These are phyloP conservation scores for cattle (Bos taurus) DNA, from an alignment of 2,113 vertebrate genomes.

Conservation along the genomic window ARS-UCD2.0 NC_037336.1:8637501-8638000, in stretches of 20 bases:
- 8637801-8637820: background rate
- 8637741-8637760: conserved; percentile 10
- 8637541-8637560: conserved; percentile 99
- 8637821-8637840: background rate
- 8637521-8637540: conserved; percentile 78
- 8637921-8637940: background rate
- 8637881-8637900: conserved; percentile 26
- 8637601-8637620: conserved; percentile 97
- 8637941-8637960: background rate
- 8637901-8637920: background rate
- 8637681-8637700: background rate
- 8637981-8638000: background rate
- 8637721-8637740: conserved; percentile 17
- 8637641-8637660: conserved; percentile 87
- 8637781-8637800: background rate
- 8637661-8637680: conserved; percentile 30
- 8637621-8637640: conserved; percentile 96
- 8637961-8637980: background rate
- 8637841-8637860: background rate
- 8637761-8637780: background rate
- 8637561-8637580: conserved; percentile 96
- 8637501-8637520: background rate
- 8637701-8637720: background rate
- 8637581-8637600: conserved; percentile 99
- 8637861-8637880: background rate